Percentiles rank a stretch among this genome's conserved stretches.
Evolutionary conservation across 2,888 invertebrate genomes (phyloP).

Genomic region (Steinernema carpocapsae): DNA sequence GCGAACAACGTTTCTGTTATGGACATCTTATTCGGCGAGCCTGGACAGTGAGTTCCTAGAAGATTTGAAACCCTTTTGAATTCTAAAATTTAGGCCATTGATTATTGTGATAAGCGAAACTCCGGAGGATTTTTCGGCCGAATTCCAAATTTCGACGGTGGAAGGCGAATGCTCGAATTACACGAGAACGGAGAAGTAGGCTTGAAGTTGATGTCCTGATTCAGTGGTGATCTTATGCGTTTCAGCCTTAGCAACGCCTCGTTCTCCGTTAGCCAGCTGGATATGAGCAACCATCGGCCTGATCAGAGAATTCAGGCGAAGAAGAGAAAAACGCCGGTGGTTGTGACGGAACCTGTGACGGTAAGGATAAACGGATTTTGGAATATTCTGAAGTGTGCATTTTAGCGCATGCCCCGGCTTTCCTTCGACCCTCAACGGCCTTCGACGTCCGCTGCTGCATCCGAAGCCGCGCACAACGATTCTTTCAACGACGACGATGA

Average conservation of each 20-base stretch:
- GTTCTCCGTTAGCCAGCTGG: background rate
- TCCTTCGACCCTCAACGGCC: background rate
- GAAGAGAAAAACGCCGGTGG: background rate
- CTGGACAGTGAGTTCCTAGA: background rate
- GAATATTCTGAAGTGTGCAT: background rate
- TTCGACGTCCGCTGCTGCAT: background rate
- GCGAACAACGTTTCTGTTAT: background rate
- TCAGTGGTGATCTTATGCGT: background rate
- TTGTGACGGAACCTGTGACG: background rate
- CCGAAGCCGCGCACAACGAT: background rate
- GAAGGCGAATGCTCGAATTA: background rate
- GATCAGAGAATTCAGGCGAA: too few species aligned
- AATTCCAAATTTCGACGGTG: slow-evolving; percentile 7
- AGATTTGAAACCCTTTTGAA: background rate
- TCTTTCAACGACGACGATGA: background rate
- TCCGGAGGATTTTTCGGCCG: background rate
- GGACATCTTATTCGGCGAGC: background rate
- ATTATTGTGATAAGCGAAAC: background rate
- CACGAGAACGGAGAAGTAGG: background rate
- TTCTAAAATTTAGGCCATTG: background rate
- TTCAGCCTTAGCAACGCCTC: background rate
- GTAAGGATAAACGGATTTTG: background rate
- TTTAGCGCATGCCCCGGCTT: background rate
- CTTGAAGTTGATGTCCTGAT: background rate
- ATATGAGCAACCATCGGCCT: too few species aligned